These are phyloP conservation scores for Podiceps cristatus DNA, from an alignment of 2,113 vertebrate species.

Conservation along the genomic window DNA sequence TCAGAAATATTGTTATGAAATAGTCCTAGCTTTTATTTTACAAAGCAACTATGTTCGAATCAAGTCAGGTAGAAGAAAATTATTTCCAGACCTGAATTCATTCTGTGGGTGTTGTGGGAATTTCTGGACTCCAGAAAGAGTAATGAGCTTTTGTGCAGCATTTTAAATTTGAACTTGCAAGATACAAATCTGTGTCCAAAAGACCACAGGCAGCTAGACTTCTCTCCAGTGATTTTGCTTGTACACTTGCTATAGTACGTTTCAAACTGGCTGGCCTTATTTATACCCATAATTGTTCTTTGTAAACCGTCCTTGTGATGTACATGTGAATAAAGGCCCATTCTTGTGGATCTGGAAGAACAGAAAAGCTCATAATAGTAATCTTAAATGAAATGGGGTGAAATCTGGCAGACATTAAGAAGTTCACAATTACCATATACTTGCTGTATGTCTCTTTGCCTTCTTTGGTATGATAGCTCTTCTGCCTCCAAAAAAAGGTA, in stretches of 20 bases:
- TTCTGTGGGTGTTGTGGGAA: not conserved
- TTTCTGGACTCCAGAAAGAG: not conserved
- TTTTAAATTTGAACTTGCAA: not conserved
- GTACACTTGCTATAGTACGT: not conserved
- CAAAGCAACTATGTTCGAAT: not conserved
- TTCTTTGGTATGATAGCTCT: not conserved
- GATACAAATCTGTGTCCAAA: not conserved
- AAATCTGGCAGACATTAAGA: not conserved
- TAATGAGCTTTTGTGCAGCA: not conserved
- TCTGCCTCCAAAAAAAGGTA: not conserved
- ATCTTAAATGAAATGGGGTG: not conserved
- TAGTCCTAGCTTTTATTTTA: not conserved
- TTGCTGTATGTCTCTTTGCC: not conserved
- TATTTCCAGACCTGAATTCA: not conserved
- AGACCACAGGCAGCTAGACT: not conserved
- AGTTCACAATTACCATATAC: not conserved
- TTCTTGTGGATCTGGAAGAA: not conserved
- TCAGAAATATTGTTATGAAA: not conserved
- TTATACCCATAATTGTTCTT: not conserved
- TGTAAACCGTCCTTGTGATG: not conserved
- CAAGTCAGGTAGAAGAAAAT: not conserved
- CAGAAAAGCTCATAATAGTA: not conserved
- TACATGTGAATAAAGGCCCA: not conserved
- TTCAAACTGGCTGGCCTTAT: not conserved
- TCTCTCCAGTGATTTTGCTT: not conserved